A percentile compares a stretch with the other conserved stretches of the same genome.
These are phyloP conservation scores for Aphelinus atriplicis DNA, from an alignment of 1,140 invertebrate species.

Conservation along the genomic window DNA sequence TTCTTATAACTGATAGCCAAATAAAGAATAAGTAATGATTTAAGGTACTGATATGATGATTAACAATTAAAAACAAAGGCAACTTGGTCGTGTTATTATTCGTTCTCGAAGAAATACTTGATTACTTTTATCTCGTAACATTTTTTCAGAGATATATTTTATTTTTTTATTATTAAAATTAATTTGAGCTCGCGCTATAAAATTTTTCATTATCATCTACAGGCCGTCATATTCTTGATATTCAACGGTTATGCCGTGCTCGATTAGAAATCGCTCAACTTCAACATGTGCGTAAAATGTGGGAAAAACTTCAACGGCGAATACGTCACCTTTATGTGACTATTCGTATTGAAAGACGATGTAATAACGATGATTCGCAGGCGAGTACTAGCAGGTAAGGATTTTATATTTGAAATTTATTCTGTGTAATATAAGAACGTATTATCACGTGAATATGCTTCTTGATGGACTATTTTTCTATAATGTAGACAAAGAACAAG, in stretches of 20 bases:
- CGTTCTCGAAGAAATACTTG: too few species aligned
- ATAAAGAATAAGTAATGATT: too few species aligned
- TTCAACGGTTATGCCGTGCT: slow-evolving; percentile 61
- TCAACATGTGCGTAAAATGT: slow-evolving; percentile 71
- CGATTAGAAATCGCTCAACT: slow-evolving; percentile 66
- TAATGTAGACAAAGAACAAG: slow-evolving; percentile 3
- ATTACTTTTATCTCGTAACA: too few species aligned
- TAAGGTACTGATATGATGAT: background rate
- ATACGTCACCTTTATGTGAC: slow-evolving; percentile 67
- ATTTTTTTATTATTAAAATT: too few species aligned
- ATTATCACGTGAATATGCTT: background rate
- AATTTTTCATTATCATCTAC: too few species aligned
- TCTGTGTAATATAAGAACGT: background rate
- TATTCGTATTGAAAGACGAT: slow-evolving; percentile 56
- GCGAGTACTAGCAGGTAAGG: slow-evolving; percentile 38
- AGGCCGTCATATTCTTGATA: slow-evolving; percentile 61
- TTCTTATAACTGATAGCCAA: too few species aligned
- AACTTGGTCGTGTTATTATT: too few species aligned
- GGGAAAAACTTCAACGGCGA: slow-evolving; percentile 72
- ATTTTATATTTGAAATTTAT: background rate
- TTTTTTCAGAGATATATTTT: background rate
- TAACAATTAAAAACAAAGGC: background rate
- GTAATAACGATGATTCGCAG: slow-evolving; percentile 32
- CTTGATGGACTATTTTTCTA: background rate
- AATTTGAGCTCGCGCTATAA: too few species aligned